phyloP scores from a whole-genome alignment of 2,797 vertebrate genomes.

The Glossophaga mutica region DNA sequence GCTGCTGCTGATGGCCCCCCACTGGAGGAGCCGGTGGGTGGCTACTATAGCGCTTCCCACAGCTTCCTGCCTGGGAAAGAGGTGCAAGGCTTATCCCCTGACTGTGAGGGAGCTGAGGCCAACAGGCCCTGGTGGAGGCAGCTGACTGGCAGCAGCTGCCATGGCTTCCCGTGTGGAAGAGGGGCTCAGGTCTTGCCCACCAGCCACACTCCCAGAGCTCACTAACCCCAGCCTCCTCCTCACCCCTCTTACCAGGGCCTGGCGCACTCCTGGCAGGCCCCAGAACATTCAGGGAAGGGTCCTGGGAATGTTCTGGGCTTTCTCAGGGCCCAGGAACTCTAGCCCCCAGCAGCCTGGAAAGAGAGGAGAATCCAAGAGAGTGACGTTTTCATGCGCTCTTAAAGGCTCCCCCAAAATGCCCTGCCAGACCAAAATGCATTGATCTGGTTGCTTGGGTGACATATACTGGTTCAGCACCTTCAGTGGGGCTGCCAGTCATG shows the following conservation, averaged over 20 bases:
- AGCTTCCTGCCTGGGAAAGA: background rate
- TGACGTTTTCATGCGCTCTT: background rate
- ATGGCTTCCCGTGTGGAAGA: background rate
- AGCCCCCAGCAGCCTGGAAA: too few relatives aligned
- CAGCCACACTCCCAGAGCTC: background rate
- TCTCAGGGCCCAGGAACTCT: background rate
- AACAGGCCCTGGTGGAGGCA: too few relatives aligned
- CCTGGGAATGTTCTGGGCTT: too few relatives aligned
- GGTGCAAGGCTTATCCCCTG: background rate
- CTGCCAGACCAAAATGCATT: background rate
- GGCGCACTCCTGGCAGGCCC: background rate
- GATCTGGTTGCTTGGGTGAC: background rate
- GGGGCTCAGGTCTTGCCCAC: background rate
- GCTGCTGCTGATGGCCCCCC: too few relatives aligned
- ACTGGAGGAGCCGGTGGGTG: background rate
- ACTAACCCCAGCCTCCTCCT: too few relatives aligned
- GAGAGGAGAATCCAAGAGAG: background rate
- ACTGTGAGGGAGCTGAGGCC: too few relatives aligned
- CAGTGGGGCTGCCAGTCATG: background rate
- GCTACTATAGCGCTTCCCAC: too few relatives aligned
- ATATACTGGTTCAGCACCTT: background rate
- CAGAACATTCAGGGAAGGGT: too few relatives aligned
- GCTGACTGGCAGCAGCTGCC: too few relatives aligned
- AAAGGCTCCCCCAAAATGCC: background rate
- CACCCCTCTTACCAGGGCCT: background rate